These are phyloP conservation scores for Holothuria scabra DNA, from an alignment of 53 echinoderm and acorn worm species.

Conservation along the genomic window DNA sequence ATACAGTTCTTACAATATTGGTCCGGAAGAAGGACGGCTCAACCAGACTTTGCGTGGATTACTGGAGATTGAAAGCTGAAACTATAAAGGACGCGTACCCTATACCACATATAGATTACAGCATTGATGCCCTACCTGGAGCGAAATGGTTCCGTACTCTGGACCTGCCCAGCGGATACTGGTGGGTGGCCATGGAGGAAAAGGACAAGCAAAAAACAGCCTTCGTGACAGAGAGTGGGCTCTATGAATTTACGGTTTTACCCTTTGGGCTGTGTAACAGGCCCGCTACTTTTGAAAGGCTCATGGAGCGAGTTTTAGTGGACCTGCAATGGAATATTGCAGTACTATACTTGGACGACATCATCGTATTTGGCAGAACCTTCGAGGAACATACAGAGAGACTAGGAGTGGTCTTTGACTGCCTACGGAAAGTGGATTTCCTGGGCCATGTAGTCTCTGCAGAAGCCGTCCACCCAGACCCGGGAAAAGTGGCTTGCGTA, in stretches of 20 bases:
- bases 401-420: not conserved
- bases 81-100: constrained; percentile 59
- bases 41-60: constrained; percentile 53
- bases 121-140: constrained; percentile 41
- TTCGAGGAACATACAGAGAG: constrained; percentile 32
- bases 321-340: constrained; percentile 56
- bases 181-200: constrained; percentile 47
- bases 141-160: constrained; percentile 50
- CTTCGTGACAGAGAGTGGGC: constrained; percentile 34
- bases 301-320: constrained; percentile 46
- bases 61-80: constrained; percentile 36
- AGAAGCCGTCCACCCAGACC: constrained; percentile 28
- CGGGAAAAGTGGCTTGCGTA: constrained; percentile 10
- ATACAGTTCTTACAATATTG: constrained; percentile 5
- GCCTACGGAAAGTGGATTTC: constrained; percentile 35
- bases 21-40: constrained; percentile 52
- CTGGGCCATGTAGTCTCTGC: constrained; percentile 49
- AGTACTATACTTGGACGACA: constrained; percentile 55
- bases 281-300: constrained; percentile 50
- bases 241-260: constrained; percentile 45
- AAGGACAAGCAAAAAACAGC: constrained; percentile 47
- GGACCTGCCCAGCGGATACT: constrained; percentile 56
- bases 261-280: constrained; percentile 50
- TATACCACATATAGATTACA: constrained; percentile 41
- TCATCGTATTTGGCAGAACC: constrained; percentile 57